These are phyloP conservation scores for Aphis gossypii DNA, from an alignment of 1,140 invertebrate species.

Conservation along the genomic window DNA sequence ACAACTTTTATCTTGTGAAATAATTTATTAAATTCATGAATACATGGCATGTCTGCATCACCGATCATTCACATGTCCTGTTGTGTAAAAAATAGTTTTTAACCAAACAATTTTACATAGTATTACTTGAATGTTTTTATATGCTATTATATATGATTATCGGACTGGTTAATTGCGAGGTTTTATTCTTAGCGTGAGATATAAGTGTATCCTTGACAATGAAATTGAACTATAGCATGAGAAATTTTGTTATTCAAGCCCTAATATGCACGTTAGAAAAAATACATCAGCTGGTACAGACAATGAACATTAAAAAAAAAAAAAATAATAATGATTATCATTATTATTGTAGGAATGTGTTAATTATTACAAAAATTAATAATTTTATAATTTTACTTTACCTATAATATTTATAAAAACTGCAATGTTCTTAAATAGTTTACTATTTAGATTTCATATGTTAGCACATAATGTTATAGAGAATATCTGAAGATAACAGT, in stretches of 20 bases:
- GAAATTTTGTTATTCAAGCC: constrained; percentile 22
- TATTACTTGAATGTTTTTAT: constrained; percentile 27
- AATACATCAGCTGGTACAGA: constrained; percentile 25
- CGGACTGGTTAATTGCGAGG: constrained; percentile 24
- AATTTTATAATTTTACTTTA: neutral
- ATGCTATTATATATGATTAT: constrained; percentile 37
- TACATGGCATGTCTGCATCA: neutral
- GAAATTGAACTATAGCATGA: constrained; percentile 44
- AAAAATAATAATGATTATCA: neutral
- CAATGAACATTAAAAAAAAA: constrained; percentile 29
- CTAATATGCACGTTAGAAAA: neutral
- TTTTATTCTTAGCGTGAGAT: constrained; percentile 49
- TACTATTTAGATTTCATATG: neutral
- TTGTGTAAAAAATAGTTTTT: constrained; percentile 44
- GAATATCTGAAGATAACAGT: neutral
- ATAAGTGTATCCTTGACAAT: constrained; percentile 38
- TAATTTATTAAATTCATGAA: neutral
- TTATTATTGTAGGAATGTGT: neutral
- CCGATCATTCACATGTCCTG: neutral
- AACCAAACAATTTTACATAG: constrained; percentile 15
- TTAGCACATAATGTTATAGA: neutral
- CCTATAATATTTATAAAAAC: neutral
- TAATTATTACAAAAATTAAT: neutral
- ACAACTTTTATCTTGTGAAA: neutral
- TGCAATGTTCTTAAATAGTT: neutral